phyloP scores from a whole-genome alignment of 1,140 invertebrate species.

The Olivierus martensii region DNA sequence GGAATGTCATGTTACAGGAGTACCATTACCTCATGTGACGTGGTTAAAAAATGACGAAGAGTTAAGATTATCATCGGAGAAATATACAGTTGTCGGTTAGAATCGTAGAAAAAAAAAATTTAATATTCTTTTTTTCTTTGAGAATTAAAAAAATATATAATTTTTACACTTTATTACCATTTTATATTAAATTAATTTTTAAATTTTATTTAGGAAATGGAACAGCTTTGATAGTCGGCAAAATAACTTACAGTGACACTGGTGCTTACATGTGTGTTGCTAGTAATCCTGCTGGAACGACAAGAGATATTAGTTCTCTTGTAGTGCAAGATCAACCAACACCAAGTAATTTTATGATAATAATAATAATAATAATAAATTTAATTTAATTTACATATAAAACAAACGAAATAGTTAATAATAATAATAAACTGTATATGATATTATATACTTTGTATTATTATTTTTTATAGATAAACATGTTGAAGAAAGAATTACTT shows the following conservation, averaged over 20 bases:
- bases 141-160: not conserved
- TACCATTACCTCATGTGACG: conserved; percentile 42
- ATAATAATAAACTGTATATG: too few species aligned
- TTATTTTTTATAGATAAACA: too few species aligned
- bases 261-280: conserved; percentile 66
- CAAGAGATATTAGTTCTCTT: conserved; percentile 52
- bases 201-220: conserved; percentile 37
- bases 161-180: not conserved
- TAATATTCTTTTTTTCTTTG: too few species aligned
- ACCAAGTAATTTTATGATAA: conserved; percentile 36
- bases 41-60: conserved; percentile 60
- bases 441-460: too few species aligned
- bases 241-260: conserved; percentile 54
- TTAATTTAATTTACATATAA: too few species aligned
- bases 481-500: too few species aligned
- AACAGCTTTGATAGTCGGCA: conserved; percentile 47
- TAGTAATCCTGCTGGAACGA: conserved; percentile 49
- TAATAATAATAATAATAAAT: too few species aligned
- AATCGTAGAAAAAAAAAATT: not conserved
- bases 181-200: not conserved
- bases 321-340: conserved; percentile 53
- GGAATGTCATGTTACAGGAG: conserved; percentile 53
- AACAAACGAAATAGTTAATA: too few species aligned
- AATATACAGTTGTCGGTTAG: conserved; percentile 46
- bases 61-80: conserved; percentile 37